Base-by-base conservation (phyloP, 2,888 invertebrate genomes). In the Ceriagrion tenellum region DNA sequence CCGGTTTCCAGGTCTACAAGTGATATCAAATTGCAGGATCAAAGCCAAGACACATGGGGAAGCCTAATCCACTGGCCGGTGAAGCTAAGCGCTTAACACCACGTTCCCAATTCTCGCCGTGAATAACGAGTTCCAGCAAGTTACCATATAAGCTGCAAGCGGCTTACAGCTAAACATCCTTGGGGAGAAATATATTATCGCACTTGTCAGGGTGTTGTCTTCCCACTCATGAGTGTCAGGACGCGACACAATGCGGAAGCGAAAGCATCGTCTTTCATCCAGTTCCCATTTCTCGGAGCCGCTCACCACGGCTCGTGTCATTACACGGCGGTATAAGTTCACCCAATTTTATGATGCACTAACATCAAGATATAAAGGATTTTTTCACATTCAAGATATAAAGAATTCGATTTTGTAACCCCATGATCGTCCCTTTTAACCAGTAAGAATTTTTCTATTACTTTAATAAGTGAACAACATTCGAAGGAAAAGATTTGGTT, bases 41-140 rank as follows among this genome's bases (percentile, higher is more conserved):
- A 35, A 35, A 81, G 81, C 16, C 30, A 35, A 30, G 35, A 35
- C 35, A 81, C 81, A 81, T 13, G 8, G 16, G 26, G 81, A 35
- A 35, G 81, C 35, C 35, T 81, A 81, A 81, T 81, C 81, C 81
- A 35, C 30, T 81, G 13, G 2, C 26, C 35, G 35, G 30, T 35
- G 35, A 3, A 30, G 81, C 16, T 35, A 4, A 23, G 26, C 35
- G 16, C 81, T 81, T 35, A 13, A 18, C 81, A 35, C 81, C 35
- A 0, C 35, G 81, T 35, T 81, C n/a, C 81, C 81, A 81, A 35
- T 81, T 81, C 81, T 81, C 35, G 81, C 81, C 35, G 35, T 81
- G 81, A 81, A 35, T 81, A 81, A 81, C 81, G 81, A 81, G 81
- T 81, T 81, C 35, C 35, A 81, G 18, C 81, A 81, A 81, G 30